Base-by-base conservation (phyloP, 2,797 vertebrate species). In the Sebastes steindachneri region DNA sequence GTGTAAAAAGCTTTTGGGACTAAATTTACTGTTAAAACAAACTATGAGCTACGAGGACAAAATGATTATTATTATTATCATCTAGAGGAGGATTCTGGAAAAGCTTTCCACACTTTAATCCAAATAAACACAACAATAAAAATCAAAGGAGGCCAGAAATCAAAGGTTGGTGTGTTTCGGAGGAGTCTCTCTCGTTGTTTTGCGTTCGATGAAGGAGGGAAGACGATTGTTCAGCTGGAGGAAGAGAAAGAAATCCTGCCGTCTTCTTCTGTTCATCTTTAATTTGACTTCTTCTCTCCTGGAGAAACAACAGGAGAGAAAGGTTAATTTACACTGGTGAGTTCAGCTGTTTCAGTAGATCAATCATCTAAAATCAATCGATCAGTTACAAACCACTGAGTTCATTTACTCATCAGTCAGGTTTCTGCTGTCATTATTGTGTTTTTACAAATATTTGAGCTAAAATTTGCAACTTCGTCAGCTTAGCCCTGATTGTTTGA, bases 211-310 rank as follows among this genome's bases (percentile, higher is more conserved):
- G 82, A 63, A 79, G 74, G 67, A 84, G 68, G 63, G 87, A 84
- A 74, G 91, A 85, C 41, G 69, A 87, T 85, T 75, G 69, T 87
- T 85, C 82, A 83, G 85, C 63, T 75, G 85, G 82, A 80, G 66
- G 84, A 75, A 12, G 26, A 84, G 75, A 53, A 65, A 48, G 25
- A 53, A 41, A 25, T 77, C 29, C 48, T n/a, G 31, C 59, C 35
- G 4, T 79, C 77, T 33, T 68, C 75, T 75, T 3, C 37, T 1
- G 10, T 67, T 29, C 75, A 35, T 68, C 84, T 79, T 64, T 75
- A 95, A 89, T 96, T 97, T 62, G 96, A 73, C 96, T 97, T 92
- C 86, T 97, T 97, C 86, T 97, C 97, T 63, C 96, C 97, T 96
- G 96, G 58, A 72, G 69, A 58, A 58, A 12, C 45, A 51, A 51